These are phyloP conservation scores for Bovichtus diacanthus DNA, from an alignment of 2,797 vertebrate species.

Conservation along the genomic window DNA sequence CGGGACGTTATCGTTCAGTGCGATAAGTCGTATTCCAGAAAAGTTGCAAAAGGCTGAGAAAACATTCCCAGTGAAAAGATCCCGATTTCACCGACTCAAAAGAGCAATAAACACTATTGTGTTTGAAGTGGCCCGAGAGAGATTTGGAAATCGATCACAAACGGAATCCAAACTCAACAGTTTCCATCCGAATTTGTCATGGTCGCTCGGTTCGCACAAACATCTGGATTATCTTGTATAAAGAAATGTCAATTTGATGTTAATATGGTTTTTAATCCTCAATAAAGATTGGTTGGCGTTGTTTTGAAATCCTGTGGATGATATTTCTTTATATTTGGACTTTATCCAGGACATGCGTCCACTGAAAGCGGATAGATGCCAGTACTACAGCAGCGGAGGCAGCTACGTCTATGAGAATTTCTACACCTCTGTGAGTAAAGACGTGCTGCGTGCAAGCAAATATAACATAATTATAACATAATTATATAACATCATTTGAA, in stretches of 20 bases:
- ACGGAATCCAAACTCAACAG: background rate
- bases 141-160: background rate
- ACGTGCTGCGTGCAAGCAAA: too few relatives aligned
- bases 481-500: too few relatives aligned
- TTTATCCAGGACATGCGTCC: slow-evolving; percentile 82
- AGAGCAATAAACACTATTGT: background rate
- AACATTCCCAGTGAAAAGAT: background rate
- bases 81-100: slow-evolving; percentile 1
- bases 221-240: background rate
- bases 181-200: background rate
- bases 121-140: background rate
- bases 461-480: too few relatives aligned
- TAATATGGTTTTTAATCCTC: background rate
- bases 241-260: background rate
- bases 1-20: too few relatives aligned
- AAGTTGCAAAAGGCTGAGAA: too few relatives aligned
- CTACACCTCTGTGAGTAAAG: slow-evolving; percentile 76
- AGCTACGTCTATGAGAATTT: slow-evolving; percentile 83
- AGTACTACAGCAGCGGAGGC: slow-evolving; percentile 82
- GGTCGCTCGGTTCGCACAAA: background rate
- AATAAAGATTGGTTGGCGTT: background rate
- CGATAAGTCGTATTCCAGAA: too few relatives aligned
- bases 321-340: slow-evolving; percentile 1
- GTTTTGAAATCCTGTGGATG: background rate
- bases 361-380: slow-evolving; percentile 80